Evolutionary conservation across 2,113 vertebrate species (phyloP), one percentile per base, ranked within the genome.

Genomic region (Reinhardtius hippoglossoides): DNA sequence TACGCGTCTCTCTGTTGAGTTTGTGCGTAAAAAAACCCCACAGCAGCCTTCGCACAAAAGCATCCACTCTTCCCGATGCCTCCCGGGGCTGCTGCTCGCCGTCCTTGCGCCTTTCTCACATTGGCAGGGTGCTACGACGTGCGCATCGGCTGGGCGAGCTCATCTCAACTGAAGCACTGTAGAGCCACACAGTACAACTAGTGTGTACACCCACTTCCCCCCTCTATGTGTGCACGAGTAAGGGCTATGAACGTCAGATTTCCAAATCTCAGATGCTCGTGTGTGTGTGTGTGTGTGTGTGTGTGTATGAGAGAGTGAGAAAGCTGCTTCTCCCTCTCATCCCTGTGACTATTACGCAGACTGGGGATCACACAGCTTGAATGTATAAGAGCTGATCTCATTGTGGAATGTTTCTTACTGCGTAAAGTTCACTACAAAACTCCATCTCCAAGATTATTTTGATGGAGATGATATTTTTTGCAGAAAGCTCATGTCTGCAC

Each of bases 401-500:
- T 7, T 13, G 16, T 27, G 61, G 68, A 67, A 57, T 60, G 40
- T 66, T 75, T 67, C 18, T 54, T 26, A 24, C 20, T 35, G 64
- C 54, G 12, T 61, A 78, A 84, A 88, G 79, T 88, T 91, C 55
- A 40, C 67, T 1, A 15, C 84, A 52, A 71, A 88, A 81, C 54
- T 88, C 76, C 55, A 27, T 71, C 44, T 72, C 52, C 15, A 37
- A 77, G 66, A 84, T 84, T 57, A 76, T 88, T 83, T 83, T 81
- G 71, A 65, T 52, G 9, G 67, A 57, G 58, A 76, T 83, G 78
- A 16, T 37, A 24, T 87, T 85, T 27, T 31, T 71, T 71, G 56
- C 46, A 71, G 59, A 81, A 95, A 96, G 96, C 96, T 97, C 96
- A 93, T 95, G 96, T 91, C 96, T 98, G 97, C 97, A 94, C 96